phyloP scores from a whole-genome alignment of 2,888 invertebrate genomes.

The Chelonus formosanus region DNA sequence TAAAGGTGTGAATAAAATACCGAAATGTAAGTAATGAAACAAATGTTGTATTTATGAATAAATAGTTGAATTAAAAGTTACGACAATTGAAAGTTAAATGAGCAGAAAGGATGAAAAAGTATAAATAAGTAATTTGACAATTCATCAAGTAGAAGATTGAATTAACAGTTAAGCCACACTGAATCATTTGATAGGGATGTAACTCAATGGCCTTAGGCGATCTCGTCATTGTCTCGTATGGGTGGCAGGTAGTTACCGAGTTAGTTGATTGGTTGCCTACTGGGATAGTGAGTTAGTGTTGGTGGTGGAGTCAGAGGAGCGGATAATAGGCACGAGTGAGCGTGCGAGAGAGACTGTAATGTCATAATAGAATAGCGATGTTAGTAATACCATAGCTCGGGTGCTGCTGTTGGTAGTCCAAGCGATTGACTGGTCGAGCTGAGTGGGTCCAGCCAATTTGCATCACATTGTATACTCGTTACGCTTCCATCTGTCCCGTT shows the following conservation, averaged over 20 bases:
- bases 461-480: conserved; percentile 64
- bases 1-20: too few species aligned
- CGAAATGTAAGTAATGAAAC: too few species aligned
- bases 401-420: conserved; percentile 37
- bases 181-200: conserved; percentile 12
- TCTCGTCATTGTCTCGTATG: conserved; percentile 44
- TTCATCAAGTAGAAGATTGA: conserved; percentile 2
- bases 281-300: conserved; percentile 49
- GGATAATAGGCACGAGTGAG: conserved; percentile 25
- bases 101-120: not conserved
- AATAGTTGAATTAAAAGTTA: too few species aligned
- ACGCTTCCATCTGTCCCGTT: conserved; percentile 59
- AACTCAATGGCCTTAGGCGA: conserved; percentile 20
- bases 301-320: conserved; percentile 30
- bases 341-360: conserved; percentile 52
- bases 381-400: conserved; percentile 62
- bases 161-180: conserved; percentile 5
- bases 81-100: too few species aligned
- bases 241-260: conserved; percentile 57
- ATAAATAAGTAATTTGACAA: conserved; percentile 12
- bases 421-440: conserved; percentile 51
- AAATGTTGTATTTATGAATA: too few species aligned
- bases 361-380: conserved; percentile 64
- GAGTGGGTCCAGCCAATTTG: conserved; percentile 58
- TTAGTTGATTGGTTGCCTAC: conserved; percentile 63